Base-by-base conservation (phyloP, 2,797 vertebrate species). In the Epinephelus coioides region DNA sequence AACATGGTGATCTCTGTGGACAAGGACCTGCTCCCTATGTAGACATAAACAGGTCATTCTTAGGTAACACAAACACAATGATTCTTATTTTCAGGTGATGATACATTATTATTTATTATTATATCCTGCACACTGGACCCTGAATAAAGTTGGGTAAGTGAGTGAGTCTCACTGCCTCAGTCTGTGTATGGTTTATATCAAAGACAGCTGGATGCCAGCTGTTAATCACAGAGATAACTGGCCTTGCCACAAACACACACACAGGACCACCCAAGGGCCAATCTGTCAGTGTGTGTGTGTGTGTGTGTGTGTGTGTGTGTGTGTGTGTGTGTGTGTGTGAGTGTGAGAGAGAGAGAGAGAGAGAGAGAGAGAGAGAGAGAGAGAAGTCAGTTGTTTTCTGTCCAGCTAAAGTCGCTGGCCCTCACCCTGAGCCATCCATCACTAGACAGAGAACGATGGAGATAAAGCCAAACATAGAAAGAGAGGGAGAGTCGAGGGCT, bases 371-470 rank as follows among this genome's bases (percentile, higher is more conserved):
- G 69, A 19, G 53, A 55, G 73, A 66, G 78, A 62, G 62, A 83
- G 74, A 59, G 73, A 78, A 5, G 73, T 63, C 90, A 90, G 90
- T 91, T 91, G 88, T 86, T 91, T 90, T 86, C 79, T 62, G 74
- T 89, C 91, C 89, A 89, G 82, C 77, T 85, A 11, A 86, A 91
- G 87, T 89, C 88, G 56, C 73, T 47, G 86, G 85, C 85, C 89
- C 86, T 89, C 85, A 87, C 91, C 82, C 87, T 50, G 78, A 89
- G 70, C 84, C 76, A 91, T 92, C 89, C 86, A 89, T 91, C 89
- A 93, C 79, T 8, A 40, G 74, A 82, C 82, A 71, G 63, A 71
- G 63, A 79, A 25, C 23, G 40, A 56, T 56, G 53, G 66, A 46
- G 53, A 50, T 65, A 61, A 60, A 73, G 70, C 65, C 50, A 77